Evolutionary conservation across 2,888 invertebrate species (phyloP).

Genomic region (Chydorus sphaericus): DNA sequence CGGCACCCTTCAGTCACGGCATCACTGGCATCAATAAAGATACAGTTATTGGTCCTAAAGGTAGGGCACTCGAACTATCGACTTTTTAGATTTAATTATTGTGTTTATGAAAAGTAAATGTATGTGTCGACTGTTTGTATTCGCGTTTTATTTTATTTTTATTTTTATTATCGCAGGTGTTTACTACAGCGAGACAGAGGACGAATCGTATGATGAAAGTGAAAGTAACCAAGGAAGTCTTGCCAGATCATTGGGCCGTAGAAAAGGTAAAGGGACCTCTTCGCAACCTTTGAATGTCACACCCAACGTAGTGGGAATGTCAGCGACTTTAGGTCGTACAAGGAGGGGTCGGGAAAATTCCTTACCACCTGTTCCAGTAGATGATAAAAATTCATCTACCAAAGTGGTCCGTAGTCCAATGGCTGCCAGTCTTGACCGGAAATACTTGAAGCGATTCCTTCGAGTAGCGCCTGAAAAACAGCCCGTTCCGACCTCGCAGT

Average conservation of each 20-base stretch:
- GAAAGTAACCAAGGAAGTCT: constrained; percentile 14
- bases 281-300: not conserved
- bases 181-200: constrained; percentile 45
- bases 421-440: constrained; percentile 52
- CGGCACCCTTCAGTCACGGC: constrained; percentile 10
- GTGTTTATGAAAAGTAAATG: not conserved
- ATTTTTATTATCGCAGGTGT: constrained; percentile 21
- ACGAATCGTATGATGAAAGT: constrained; percentile 29
- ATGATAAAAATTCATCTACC: not conserved
- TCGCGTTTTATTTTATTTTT: not conserved
- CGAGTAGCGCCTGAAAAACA: constrained; percentile 36
- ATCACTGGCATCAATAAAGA: not conserved
- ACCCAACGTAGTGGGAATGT: not conserved
- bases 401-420: constrained; percentile 18
- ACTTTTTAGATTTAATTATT: not conserved
- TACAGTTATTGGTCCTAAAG: not conserved
- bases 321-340: constrained; percentile 10
- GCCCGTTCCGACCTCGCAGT: constrained; percentile 63
- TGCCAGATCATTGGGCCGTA: not conserved
- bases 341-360: constrained; percentile 6
- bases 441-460: constrained; percentile 45
- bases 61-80: not conserved
- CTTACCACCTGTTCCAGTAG: not conserved
- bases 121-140: not conserved
- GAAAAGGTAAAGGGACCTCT: not conserved